Percentiles rank a stretch among this genome's conserved stretches.
phyloP scores from a whole-genome alignment of 2,888 invertebrate genomes.

The Acanthacorydalis orientalis region DNA sequence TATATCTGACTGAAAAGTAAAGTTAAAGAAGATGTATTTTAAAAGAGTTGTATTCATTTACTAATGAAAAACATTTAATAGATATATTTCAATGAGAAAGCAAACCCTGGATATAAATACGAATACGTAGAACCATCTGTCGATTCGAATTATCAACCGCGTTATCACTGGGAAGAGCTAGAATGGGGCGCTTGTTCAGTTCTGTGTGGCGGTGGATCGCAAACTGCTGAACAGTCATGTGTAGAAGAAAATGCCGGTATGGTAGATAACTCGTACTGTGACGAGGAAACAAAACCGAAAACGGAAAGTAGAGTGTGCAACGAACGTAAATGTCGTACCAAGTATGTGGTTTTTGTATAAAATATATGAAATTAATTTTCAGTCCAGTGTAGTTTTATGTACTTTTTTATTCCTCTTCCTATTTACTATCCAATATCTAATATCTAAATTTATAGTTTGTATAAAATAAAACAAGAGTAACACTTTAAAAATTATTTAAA shows the following conservation, averaged over 20 bases:
- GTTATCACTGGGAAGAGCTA: constrained; percentile 42
- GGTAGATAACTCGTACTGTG: constrained; percentile 37
- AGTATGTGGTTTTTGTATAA: constrained; percentile 18
- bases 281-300: constrained; percentile 24
- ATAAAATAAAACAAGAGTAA: no score
- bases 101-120: constrained; percentile 40
- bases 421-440: no score
- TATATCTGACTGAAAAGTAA: no score
- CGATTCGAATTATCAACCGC: constrained; percentile 33
- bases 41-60: no score
- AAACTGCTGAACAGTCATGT: constrained; percentile 34
- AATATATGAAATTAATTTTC: no score
- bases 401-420: no score
- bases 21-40: no score
- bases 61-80: constrained; percentile 9
- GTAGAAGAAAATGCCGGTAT: constrained; percentile 41
- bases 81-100: constrained; percentile 24
- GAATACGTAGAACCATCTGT: constrained; percentile 40
- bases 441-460: no score
- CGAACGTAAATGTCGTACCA: constrained; percentile 28
- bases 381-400: no score
- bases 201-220: constrained; percentile 43
- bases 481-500: no score
- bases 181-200: constrained; percentile 44
- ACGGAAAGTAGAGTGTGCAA: constrained; percentile 28